A percentile compares a stretch with the other conserved stretches of the same genome.
Conservation (phyloP, 2,113 vertebrate genomes). For the Oreotrochilus melanogaster region DNA sequence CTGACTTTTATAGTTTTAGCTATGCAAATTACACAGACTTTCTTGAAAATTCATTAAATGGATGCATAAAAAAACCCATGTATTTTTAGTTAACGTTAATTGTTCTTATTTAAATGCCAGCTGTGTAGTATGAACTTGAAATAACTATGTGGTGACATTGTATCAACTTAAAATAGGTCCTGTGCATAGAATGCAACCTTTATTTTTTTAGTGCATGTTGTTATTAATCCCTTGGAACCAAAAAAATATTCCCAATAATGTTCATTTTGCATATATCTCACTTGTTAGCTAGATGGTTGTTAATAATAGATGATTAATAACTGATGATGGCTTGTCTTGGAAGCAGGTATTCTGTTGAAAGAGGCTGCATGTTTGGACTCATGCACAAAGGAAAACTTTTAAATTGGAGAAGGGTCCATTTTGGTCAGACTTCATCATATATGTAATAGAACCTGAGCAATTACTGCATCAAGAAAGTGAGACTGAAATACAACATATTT, state of each 20-base stretch:
- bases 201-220: background rate
- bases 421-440: background rate
- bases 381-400: background rate
- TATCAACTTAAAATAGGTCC: background rate
- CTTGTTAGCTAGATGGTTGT: background rate
- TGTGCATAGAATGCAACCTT: background rate
- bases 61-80: fast-evolving
- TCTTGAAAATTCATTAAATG: background rate
- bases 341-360: background rate
- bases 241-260: background rate
- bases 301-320: background rate
- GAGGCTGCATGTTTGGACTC: background rate
- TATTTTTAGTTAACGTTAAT: background rate
- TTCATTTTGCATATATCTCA: background rate
- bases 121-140: background rate
- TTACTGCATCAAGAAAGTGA: background rate
- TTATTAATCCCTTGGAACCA: background rate
- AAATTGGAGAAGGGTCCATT: background rate
- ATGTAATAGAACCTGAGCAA: background rate
- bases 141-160: background rate
- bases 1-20: background rate
- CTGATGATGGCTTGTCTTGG: background rate
- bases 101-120: background rate
- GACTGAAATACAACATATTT: background rate
- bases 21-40: background rate